phyloP scores from a whole-genome alignment of 2,888 invertebrate species.

The Drosophila suboccidentalis region DNA sequence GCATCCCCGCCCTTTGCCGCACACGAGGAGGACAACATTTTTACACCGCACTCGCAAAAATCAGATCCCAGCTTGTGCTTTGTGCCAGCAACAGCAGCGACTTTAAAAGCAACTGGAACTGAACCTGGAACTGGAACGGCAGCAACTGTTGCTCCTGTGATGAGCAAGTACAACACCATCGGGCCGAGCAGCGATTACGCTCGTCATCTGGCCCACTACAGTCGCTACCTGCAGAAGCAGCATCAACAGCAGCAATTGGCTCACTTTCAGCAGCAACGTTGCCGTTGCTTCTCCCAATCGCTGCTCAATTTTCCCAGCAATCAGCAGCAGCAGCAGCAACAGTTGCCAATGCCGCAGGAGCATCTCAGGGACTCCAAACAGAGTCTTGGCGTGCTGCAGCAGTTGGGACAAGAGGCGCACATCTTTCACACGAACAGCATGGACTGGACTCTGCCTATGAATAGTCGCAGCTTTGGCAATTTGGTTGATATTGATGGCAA shows the following conservation, averaged over 20 bases:
- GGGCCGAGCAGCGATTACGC: constrained; percentile 85
- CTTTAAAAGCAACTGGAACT: constrained; percentile 46
- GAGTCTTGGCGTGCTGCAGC: constrained; percentile 31
- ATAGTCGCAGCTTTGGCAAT: constrained; percentile 82
- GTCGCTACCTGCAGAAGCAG: constrained; percentile 80
- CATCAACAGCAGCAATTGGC: constrained; percentile 80
- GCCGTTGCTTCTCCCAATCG: constrained; percentile 85
- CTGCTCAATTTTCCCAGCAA: constrained; percentile 84
- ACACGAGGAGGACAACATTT: constrained; percentile 81
- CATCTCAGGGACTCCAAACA: constrained; percentile 43
- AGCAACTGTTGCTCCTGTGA: constrained; percentile 51
- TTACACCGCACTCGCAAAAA: constrained; percentile 77
- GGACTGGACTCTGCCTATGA: constrained; percentile 71
- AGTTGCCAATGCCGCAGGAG: constrained; percentile 49
- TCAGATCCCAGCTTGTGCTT: constrained; percentile 82
- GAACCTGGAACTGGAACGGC: constrained; percentile 40
- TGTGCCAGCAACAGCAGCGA: constrained; percentile 57
- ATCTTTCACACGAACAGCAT: constrained; percentile 78
- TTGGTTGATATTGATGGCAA: constrained; percentile 78
- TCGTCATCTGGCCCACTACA: constrained; percentile 82
- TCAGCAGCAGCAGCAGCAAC: constrained; percentile 52
- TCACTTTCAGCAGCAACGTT: constrained; percentile 79
- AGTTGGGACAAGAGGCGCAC: constrained; percentile 49
- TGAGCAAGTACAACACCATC: constrained; percentile 85
- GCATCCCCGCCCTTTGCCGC: constrained; percentile 72